Base-by-base conservation (phyloP, 2,797 vertebrate genomes). In the Pantherophis alleghaniensis region DNA sequence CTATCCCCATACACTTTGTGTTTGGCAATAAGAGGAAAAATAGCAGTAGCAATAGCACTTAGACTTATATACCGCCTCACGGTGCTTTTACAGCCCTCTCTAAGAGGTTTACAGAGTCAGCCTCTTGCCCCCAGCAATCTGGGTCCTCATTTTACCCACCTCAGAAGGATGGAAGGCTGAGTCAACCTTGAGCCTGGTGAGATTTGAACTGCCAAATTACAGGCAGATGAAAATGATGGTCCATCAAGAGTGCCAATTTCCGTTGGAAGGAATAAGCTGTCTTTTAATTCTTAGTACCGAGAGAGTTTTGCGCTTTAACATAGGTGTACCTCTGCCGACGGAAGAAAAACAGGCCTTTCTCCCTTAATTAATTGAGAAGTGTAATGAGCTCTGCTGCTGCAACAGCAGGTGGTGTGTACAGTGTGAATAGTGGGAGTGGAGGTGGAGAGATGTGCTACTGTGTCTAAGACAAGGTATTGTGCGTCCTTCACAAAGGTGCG, bases 321-420 rank as follows among this genome's bases (percentile, higher is more conserved):
- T 20, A 69, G 88, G 26, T 28, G 5, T 94, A 94, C 92, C 2
- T 95, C 91, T 94, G 88, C 60, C 92, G 90, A 88, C 91, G 59
- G 86, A 91, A 94, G 87, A 91, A 91, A 94, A 90, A 92, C 93
- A 92, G 16, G 55, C 5, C 22, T 56, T 95, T 96, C 93, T 37
- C 11, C 3, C 7, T 74, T 95, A 93, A 95, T 86, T n/a, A 95
- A 91, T 61, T 16, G 83, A 89, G 11, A 10, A 16, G 91, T 94
- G 94, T 95, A 95, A 92, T 93, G 86, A 94, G 92, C 47, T 91
- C 69, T 95, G 66, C 90, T 95, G 59, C 26, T 95, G 74, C 86
- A 95, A 66, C 83, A 95, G 69, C 94, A 96, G 89, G 47, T 91
- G 92, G 86, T 96, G 5, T 0, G 7, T 28, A 55, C 55, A 86